Evolutionary conservation across 2,113 vertebrate genomes (phyloP), one percentile per base, ranked within the genome.

Genomic region (Ascaphus truei): DNA sequence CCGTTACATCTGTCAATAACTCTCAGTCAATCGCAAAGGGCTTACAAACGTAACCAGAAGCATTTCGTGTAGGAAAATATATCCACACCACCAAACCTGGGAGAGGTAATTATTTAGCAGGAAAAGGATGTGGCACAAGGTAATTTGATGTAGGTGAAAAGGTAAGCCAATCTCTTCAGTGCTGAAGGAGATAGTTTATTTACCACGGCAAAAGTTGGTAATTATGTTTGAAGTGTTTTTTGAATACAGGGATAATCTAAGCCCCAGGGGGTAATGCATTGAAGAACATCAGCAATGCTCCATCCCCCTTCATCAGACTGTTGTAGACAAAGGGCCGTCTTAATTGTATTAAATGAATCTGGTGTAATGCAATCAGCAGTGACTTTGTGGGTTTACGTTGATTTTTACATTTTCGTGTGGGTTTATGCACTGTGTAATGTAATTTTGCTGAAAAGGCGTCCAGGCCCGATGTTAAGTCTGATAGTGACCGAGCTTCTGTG

Each of bases 141-240:
- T 47, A 20, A 22, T 18, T 20, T 22, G 18, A 47, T 47, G 16
- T 47, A 12, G 43, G 23, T 47, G 18, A 47, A 23, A 47, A 22
- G 43, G 43, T 47, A 22, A 47, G n/a, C 43, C 16, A 11, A 9
- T 7, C 43, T 22, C 23, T 47, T 47, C 8, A 20, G 43, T 47
- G 43, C 23, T 47, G 23, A 20, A 20, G 43, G 43, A 47, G 43
- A 67, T 59, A 52, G 61, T 34, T 22, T 34, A 31, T 51, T 71
- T 61, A 61, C 41, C 67, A 71, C 27, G 20, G 18, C 57, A 39
- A 52, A 48, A 52, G 66, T 60, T 61, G 41, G 23, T 61, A 69
- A 61, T 69, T 69, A 33, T 16, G 43, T 41, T 69, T 52, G 26
- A 36, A 15, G 22, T 43, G 2, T 50, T 16, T n/a, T 61, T 51